Evolutionary conservation across 2,888 invertebrate genomes (phyloP).

Genomic region (Andrena camellia): DNA sequence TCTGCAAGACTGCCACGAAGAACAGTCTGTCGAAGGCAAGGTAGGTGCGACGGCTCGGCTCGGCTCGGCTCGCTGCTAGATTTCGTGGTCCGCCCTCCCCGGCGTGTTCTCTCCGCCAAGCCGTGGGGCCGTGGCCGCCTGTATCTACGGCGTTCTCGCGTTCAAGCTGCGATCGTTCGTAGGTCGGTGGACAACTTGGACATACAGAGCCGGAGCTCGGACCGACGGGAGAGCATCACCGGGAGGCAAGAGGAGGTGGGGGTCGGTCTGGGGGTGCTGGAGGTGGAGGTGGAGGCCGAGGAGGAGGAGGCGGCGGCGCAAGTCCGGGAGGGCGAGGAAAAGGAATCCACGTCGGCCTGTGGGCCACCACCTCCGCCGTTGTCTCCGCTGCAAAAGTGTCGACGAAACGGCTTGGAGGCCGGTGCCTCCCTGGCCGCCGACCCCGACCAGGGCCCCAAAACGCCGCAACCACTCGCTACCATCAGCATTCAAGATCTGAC

Average conservation of each 20-base stretch:
- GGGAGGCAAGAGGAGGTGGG: constrained; percentile 52
- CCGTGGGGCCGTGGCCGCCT: too few relatives aligned
- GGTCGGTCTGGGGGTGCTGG: constrained; percentile 29
- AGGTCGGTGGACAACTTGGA: constrained; percentile 84
- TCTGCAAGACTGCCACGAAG: constrained; percentile 86
- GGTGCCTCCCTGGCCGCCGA: constrained; percentile 72
- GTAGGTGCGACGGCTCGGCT: constrained; percentile 64
- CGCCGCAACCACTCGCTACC: constrained; percentile 91
- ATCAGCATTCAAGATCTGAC: constrained; percentile 95
- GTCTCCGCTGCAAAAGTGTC: constrained; percentile 77
- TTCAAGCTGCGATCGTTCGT: constrained; percentile 6
- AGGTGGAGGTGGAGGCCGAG: constrained; percentile 55
- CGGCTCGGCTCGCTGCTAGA: not conserved
- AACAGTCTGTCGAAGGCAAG: constrained; percentile 83
- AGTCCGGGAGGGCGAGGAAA: constrained; percentile 49
- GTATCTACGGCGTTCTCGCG: not conserved
- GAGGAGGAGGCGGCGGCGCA: constrained; percentile 52
- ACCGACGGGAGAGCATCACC: constrained; percentile 45
- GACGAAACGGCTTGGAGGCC: constrained; percentile 30
- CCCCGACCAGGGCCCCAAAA: constrained; percentile 85
- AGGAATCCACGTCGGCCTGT: constrained; percentile 69
- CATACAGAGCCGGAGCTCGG: constrained; percentile 76
- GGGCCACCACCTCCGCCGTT: constrained; percentile 85
- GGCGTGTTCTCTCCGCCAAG: too few relatives aligned
- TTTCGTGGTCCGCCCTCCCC: not conserved